Percentiles rank a stretch among this genome's conserved stretches.
These are phyloP conservation scores for Tympanuchus pallidicinctus DNA, from an alignment of 2,113 vertebrate species.

Conservation along the genomic window DNA sequence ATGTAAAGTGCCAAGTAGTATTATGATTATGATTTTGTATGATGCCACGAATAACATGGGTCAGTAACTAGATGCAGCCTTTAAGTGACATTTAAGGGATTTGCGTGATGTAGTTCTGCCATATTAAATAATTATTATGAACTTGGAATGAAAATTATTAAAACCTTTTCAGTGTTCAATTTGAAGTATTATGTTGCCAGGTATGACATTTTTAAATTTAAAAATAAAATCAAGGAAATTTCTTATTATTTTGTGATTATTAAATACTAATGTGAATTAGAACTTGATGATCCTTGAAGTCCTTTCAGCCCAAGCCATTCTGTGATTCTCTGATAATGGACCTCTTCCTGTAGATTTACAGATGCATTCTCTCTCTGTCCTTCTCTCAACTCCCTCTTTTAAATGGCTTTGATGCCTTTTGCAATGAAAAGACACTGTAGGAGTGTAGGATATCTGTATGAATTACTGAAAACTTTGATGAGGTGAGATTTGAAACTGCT, in stretches of 20 bases:
- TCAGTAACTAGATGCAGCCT: background rate
- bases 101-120: background rate
- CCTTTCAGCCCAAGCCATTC: too few species aligned
- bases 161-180: background rate
- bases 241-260: background rate
- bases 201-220: background rate
- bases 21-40: slow-evolving; percentile 16
- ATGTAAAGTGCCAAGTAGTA: slow-evolving; percentile 35
- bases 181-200: background rate
- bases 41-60: background rate
- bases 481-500: background rate
- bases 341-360: background rate
- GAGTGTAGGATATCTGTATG: background rate
- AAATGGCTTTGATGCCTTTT: background rate
- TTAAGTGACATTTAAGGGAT: background rate
- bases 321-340: background rate
- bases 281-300: too few species aligned
- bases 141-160: too few species aligned
- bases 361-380: background rate
- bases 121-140: background rate
- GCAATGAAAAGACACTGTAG: background rate
- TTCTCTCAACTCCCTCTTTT: background rate
- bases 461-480: background rate
- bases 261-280: background rate
- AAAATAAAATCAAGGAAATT: background rate